Base-by-base conservation (phyloP, 2,888 invertebrate genomes). In the Perizoma affinitatum region DNA sequence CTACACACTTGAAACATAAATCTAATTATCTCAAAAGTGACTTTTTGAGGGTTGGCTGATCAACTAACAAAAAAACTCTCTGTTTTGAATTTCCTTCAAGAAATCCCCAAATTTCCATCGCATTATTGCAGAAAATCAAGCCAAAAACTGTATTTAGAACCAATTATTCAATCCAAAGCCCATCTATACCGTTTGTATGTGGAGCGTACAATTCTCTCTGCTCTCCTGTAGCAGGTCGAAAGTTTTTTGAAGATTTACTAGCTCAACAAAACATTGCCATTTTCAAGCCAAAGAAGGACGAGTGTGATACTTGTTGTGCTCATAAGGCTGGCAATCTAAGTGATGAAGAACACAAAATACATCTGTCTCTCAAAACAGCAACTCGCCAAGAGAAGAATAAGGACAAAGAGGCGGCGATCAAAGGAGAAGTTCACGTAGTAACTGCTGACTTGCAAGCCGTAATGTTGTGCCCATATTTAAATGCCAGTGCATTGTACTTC, bases 101-200 rank as follows among this genome's bases (percentile, higher is more conserved):
- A 51, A 45, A 42, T 72, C 40, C 68, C 72, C 10, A 73, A 76
- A 58, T 40, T 73, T 46, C 69, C 73, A 42, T 77, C 73, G 1
- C 73, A 73, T 62, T 75, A 75, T 35, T 72, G 71, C 41, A 52
- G 71, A 9, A 44, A 70, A 67, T 49, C 66, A 6, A 71, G 51
- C 35, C 44, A 69, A 5, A 76, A 74, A 46, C 56, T 61, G 44
- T 75, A 76, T 62, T 51, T 76, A 50, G 75, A 75, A 65, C 75
- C 75, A 1, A 42, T 71, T 34, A 61, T 72, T 41, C 68, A 71
- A 59, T 65, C 71, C 8, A 73, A 70, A 62, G 53, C 63, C 22
- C 63, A 72, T 42, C 52, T 77, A 7, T 73, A 74, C 50, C 52
- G 54, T 34, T 7, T 62, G 0, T 73, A 72, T 51, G 61, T 68